Percentiles rank a stretch among this genome's conserved stretches.
Conservation (phyloP, 2,797 vertebrate species). For the Heterohyrax brucei region DNA sequence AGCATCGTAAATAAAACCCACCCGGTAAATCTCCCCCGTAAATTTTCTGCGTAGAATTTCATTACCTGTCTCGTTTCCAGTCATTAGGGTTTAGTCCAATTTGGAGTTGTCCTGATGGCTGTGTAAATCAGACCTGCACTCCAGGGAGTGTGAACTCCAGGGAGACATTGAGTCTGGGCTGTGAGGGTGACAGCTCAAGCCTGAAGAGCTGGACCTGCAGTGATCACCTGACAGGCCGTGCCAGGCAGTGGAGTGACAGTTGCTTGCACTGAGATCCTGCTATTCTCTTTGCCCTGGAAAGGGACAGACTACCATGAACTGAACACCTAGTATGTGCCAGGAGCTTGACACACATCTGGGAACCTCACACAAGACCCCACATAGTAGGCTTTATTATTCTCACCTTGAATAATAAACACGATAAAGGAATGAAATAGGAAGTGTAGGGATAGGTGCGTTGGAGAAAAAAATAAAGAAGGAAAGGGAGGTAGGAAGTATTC, state of each 20-base stretch:
- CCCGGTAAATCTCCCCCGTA: constrained; percentile 78
- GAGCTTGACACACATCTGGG: background rate
- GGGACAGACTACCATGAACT: background rate
- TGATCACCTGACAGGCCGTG: background rate
- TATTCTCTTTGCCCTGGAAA: background rate
- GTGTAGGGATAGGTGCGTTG: background rate
- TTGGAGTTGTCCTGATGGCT: constrained; percentile 70
- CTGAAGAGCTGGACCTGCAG: background rate
- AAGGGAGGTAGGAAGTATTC: background rate
- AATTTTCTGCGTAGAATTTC: constrained; percentile 78
- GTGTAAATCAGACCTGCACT: constrained; percentile 69
- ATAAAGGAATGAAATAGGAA: background rate
- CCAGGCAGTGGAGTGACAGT: background rate
- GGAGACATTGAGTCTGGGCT: background rate
- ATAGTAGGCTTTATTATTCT: background rate
- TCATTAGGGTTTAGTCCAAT: constrained; percentile 83
- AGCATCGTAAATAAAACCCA: constrained; percentile 76
- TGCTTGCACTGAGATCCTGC: background rate
- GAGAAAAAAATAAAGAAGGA: constrained; percentile 22
- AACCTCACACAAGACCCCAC: background rate
- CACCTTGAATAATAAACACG: background rate
- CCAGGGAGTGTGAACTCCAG: constrained; percentile 55
- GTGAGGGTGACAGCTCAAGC: background rate
- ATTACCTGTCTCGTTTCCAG: constrained; percentile 77
- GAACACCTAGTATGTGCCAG: background rate